Evolutionary conservation across 2,888 invertebrate species (phyloP).

Genomic region (Dioctria linearis): DNA sequence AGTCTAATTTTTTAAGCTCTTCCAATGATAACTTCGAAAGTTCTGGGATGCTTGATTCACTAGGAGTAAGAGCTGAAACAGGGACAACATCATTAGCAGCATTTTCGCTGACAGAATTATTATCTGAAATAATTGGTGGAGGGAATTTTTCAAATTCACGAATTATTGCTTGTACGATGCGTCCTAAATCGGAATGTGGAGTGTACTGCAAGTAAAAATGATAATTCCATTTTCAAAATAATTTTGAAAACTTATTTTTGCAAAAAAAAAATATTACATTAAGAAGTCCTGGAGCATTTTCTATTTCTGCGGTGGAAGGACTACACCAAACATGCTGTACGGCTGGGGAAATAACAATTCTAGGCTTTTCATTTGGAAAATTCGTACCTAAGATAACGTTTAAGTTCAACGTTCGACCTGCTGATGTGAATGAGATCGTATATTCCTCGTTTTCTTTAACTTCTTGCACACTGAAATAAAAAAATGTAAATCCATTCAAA

Average conservation of each 20-base stretch:
- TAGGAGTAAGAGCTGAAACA: constrained; percentile 67
- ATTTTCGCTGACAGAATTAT: constrained; percentile 51
- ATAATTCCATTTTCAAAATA: not conserved
- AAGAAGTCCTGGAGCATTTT: constrained; percentile 81
- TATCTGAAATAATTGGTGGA: constrained; percentile 70
- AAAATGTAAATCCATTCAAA: constrained; percentile 48
- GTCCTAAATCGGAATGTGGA: constrained; percentile 83
- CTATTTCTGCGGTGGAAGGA: constrained; percentile 78
- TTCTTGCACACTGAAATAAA: constrained; percentile 77
- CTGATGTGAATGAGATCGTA: constrained; percentile 79
- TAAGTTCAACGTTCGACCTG: constrained; percentile 77
- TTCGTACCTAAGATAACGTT: constrained; percentile 78
- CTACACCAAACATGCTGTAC: constrained; percentile 83
- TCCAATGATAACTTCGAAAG: constrained; percentile 72
- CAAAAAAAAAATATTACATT: constrained; percentile 72
- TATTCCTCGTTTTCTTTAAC: constrained; percentile 81
- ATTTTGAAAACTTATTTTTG: too few relatives aligned
- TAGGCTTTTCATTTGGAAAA: constrained; percentile 84
- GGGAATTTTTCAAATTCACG: constrained; percentile 82
- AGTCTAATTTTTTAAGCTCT: constrained; percentile 80
- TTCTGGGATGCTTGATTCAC: constrained; percentile 65
- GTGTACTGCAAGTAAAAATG: constrained; percentile 74
- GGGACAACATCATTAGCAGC: constrained; percentile 1
- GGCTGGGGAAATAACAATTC: constrained; percentile 77
- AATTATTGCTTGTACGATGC: constrained; percentile 86